Base-by-base conservation (phyloP, 1,140 invertebrate genomes). In the Drosophila pruinosa region DNA sequence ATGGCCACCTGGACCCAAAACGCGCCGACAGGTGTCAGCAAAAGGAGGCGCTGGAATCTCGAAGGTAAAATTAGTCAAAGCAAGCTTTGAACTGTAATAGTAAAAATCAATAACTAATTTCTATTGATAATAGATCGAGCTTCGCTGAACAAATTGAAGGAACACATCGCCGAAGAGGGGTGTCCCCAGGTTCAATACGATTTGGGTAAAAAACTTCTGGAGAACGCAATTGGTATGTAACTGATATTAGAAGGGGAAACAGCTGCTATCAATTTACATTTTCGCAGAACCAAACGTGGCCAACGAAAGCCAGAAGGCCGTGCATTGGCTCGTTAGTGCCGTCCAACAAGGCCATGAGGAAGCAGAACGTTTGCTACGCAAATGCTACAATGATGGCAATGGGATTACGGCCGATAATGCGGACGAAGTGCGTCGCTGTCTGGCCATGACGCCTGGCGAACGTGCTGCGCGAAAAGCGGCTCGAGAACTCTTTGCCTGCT, bases 321-420 rank as follows among this genome's bases (percentile, higher is more conserved):
- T 98, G 34, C 95, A 96, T 80, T 98, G 97, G 97, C 90, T 98
- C 4, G 95, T 97, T 10, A 95, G 95, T 91, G 96, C 97, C 0
- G 97, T 97, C 0, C 95, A 97, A 81, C 96, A 98, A 91, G 97
- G 97, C 2, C 97, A 97, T 89, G 93, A 95, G 65, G 96, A 97
- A 90, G 97, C 97, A 2, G 96, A 96, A 17, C 93, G 94, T 57
- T 93, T 97, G 74, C 92, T 98, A 24, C 93, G 93, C 79, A 93
- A 96, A 91, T 98, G 97, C 91, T 94, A 96, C 34, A 93, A 95
- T 19, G 94, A 94, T 22, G 95, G 96, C 22, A 94, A 94, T 78
- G 96, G 96, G 7, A 96, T 97, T 5, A 96, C 94, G 8, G 94
- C 96, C 58, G 94, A 96, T 53, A 97, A 97, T 90, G 95, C 95